Evolutionary conservation across 2,113 vertebrate species (phyloP).

Genomic region (Upupa epops): DNA sequence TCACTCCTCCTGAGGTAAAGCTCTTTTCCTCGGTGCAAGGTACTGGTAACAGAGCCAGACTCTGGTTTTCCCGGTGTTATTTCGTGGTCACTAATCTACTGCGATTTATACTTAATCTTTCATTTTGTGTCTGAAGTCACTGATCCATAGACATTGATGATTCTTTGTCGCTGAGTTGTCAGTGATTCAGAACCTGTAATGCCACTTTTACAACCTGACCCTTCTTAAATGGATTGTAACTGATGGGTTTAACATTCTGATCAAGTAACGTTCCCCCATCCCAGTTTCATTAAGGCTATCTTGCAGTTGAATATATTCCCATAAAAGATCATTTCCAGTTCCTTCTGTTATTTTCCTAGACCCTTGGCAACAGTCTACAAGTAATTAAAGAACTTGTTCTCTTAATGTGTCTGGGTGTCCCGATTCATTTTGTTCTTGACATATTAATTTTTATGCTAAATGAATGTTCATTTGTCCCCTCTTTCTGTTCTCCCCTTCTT

Average conservation of each 20-base stretch:
- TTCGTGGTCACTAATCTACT: not conserved
- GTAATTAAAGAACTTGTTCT: slow-evolving; percentile 29
- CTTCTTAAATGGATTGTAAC: not conserved
- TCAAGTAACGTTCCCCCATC: not conserved
- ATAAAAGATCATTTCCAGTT: slow-evolving; percentile 19
- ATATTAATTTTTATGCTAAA: slow-evolving; percentile 20
- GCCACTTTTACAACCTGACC: not conserved
- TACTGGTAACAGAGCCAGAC: not conserved
- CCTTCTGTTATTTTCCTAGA: not conserved
- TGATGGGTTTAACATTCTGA: not conserved
- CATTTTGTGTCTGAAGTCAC: not conserved
- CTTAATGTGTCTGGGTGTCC: not conserved
- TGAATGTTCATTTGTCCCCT: not conserved
- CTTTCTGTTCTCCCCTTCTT: not conserved
- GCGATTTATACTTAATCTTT: not conserved
- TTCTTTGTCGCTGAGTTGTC: not conserved
- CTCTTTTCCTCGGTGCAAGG: not conserved
- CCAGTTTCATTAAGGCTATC: not conserved
- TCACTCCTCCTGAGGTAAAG: not conserved
- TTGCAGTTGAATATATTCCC: slow-evolving; percentile 5
- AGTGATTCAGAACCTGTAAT: not conserved
- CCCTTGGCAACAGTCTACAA: not conserved
- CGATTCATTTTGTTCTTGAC: slow-evolving; percentile 34
- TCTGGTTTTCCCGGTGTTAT: not conserved
- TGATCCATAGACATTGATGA: not conserved